A percentile compares a stretch with the other conserved stretches of the same genome.
These are phyloP conservation scores for Hymenochirus boettgeri DNA, from an alignment of 2,113 vertebrate species.

Conservation along the genomic window DNA sequence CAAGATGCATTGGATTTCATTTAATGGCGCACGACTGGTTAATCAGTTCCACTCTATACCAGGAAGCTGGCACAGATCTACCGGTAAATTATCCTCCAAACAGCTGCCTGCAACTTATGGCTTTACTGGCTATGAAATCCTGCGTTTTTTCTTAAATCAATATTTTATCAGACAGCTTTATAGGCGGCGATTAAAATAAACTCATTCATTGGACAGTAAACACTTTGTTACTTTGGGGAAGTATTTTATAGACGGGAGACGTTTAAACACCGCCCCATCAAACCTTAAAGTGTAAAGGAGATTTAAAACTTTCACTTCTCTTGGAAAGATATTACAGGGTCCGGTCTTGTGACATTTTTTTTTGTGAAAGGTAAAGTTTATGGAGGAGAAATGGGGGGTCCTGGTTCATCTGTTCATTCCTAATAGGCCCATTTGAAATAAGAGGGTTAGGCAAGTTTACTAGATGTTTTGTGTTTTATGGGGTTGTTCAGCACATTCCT, in stretches of 20 bases:
- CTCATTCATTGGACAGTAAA: constrained; percentile 77
- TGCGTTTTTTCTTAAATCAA: constrained; percentile 73
- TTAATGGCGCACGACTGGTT: constrained; percentile 57
- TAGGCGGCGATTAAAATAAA: constrained; percentile 70
- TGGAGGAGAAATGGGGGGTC: too few species aligned
- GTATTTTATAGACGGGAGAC: constrained; percentile 76
- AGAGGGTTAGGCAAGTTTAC: too few species aligned
- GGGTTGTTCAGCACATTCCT: too few species aligned
- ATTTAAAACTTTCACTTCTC: too few species aligned
- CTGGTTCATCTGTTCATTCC: too few species aligned
- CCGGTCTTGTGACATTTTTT: too few species aligned
- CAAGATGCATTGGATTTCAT: constrained; percentile 46
- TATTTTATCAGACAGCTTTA: constrained; percentile 82
- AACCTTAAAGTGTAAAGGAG: too few species aligned
- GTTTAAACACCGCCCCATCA: too few species aligned
- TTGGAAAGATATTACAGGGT: too few species aligned
- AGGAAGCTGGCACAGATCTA: constrained; percentile 46
- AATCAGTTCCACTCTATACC: constrained; percentile 44
- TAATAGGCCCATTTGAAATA: too few species aligned
- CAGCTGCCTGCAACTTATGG: constrained; percentile 59
- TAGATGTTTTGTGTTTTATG: too few species aligned
- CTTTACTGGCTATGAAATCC: constrained; percentile 66
- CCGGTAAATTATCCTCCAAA: constrained; percentile 56
- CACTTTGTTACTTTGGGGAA: constrained; percentile 73
- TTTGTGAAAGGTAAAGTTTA: too few species aligned